Evolutionary conservation across 2,113 vertebrate species (phyloP).

Genomic region (Harpagus bidentatus): DNA sequence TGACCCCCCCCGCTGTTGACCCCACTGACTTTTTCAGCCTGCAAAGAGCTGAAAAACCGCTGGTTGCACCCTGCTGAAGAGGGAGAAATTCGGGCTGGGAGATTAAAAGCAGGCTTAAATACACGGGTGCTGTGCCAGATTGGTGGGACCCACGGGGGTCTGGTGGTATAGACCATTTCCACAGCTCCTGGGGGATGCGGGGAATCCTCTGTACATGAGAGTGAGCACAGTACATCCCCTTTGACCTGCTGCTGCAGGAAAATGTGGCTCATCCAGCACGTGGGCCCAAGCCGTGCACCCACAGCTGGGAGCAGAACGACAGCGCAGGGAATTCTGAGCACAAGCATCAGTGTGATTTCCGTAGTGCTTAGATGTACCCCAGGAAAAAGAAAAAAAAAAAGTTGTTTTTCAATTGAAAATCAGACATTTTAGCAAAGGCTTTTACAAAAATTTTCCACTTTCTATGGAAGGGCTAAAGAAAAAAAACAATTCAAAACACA

Average conservation of each 20-base stretch:
- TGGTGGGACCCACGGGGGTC: background rate
- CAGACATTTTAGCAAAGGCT: background rate
- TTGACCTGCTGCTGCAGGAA: background rate
- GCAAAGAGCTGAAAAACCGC: background rate
- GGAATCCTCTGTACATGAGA: background rate
- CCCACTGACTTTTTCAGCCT: background rate
- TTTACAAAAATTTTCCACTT: background rate
- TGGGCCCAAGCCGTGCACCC: rapidly evolving
- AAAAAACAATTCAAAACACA: background rate
- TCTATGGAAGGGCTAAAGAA: background rate
- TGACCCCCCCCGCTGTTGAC: rapidly evolving
- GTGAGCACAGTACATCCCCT: background rate
- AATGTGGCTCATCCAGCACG: background rate
- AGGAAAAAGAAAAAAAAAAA: background rate
- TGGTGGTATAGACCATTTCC: background rate
- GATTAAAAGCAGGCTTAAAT: background rate
- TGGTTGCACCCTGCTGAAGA: background rate
- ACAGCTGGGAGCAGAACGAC: background rate
- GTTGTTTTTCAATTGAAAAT: background rate
- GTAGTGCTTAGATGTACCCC: background rate
- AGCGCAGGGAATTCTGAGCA: background rate
- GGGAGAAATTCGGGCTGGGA: background rate
- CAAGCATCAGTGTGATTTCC: background rate
- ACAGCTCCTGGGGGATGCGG: background rate
- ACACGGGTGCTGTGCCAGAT: rapidly evolving